A percentile compares a stretch with the other conserved stretches of the same genome.
Evolutionary conservation across 2,113 vertebrate species (phyloP).

Genomic region (Raja brachyura): DNA sequence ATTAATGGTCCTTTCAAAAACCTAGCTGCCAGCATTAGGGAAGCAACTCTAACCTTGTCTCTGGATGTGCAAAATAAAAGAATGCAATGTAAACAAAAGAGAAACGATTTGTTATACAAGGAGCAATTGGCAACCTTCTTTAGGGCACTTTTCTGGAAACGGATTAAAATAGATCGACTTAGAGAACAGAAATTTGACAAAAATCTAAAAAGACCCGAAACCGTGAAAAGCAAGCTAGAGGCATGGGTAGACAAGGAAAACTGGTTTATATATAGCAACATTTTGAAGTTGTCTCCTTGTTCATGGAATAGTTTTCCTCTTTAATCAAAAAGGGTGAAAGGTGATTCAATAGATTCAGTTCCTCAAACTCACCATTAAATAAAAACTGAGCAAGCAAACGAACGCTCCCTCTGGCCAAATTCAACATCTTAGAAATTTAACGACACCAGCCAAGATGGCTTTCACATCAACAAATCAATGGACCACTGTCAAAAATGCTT

Average conservation of each 20-base stretch:
- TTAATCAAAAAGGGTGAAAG: background rate
- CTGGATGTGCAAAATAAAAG: background rate
- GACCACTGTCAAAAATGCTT: slow-evolving; percentile 2
- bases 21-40: background rate
- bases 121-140: background rate
- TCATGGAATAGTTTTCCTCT: background rate
- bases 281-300: background rate
- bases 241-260: background rate
- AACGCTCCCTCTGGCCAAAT: background rate
- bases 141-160: background rate
- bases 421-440: slow-evolving; percentile 10
- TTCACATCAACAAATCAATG: slow-evolving; percentile 24
- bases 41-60: background rate
- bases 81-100: background rate
- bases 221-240: background rate
- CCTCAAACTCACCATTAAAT: background rate
- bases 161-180: background rate
- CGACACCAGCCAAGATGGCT: background rate
- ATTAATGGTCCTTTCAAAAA: background rate
- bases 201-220: background rate
- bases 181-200: background rate
- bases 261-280: background rate
- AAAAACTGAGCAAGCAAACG: background rate
- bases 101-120: background rate
- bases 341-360: background rate